Evolutionary conservation across 2,113 vertebrate genomes (phyloP).

Genomic region (Leiothrix lutea): DNA sequence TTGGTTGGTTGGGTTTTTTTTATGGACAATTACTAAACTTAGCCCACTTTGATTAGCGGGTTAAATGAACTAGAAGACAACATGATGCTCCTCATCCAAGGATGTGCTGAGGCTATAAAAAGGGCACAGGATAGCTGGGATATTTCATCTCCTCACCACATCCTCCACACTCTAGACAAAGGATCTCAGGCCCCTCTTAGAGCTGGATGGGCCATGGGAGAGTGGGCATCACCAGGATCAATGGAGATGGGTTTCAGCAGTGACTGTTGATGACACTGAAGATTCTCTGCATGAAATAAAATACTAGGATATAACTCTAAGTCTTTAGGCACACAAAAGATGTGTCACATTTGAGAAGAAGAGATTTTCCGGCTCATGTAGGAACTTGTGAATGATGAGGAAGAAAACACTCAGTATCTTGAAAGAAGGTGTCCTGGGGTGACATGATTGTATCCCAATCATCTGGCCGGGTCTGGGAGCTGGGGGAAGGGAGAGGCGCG

Average conservation of each 20-base stretch:
- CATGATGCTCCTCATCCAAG: fast-evolving
- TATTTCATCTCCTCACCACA: background rate
- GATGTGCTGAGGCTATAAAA: background rate
- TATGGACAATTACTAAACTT: background rate
- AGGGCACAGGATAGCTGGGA: background rate
- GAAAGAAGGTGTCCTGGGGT: no score
- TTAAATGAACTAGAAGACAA: background rate
- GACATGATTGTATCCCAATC: no score
- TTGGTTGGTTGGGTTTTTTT: background rate
- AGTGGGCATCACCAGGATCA: background rate
- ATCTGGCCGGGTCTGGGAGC: no score
- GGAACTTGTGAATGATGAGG: background rate
- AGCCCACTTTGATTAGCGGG: background rate
- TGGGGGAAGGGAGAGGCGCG: no score
- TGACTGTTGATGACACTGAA: background rate
- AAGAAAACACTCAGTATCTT: background rate
- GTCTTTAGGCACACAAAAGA: background rate
- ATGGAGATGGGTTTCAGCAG: background rate
- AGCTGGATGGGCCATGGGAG: fast-evolving
- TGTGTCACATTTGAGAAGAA: background rate
- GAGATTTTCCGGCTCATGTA: background rate
- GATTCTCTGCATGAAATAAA: background rate
- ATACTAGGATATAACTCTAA: background rate
- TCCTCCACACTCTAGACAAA: background rate
- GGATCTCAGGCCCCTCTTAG: background rate